phyloP scores from a whole-genome alignment of 1,140 invertebrate species.

The Lineus longissimus region DNA sequence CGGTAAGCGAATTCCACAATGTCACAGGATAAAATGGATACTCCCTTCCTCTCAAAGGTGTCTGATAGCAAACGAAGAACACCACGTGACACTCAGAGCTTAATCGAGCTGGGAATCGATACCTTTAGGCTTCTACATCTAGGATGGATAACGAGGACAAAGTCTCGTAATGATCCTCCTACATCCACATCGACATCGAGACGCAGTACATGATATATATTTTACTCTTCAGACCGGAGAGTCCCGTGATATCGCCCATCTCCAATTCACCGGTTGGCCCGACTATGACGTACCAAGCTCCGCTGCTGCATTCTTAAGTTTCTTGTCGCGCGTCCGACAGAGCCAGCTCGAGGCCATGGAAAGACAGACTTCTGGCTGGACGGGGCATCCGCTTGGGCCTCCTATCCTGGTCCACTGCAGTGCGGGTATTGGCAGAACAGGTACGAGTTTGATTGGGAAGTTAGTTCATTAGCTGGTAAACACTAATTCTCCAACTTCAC shows the following conservation, averaged over 20 bases:
- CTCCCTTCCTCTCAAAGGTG: too few species aligned
- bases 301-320: slow-evolving; percentile 76
- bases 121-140: too few species aligned
- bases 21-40: too few species aligned
- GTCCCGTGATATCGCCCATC: slow-evolving; percentile 71
- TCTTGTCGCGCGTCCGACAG: slow-evolving; percentile 68
- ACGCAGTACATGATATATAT: not conserved
- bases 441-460: too few species aligned
- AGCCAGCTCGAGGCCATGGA: slow-evolving; percentile 57
- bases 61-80: too few species aligned
- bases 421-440: slow-evolving; percentile 94
- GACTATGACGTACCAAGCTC: slow-evolving; percentile 78
- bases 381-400: slow-evolving; percentile 63
- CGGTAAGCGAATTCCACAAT: slow-evolving; percentile 58
- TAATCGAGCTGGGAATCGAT: too few species aligned
- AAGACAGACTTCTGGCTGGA: slow-evolving; percentile 76
- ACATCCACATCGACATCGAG: not conserved
- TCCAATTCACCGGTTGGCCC: slow-evolving; percentile 84
- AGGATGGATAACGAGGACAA: too few species aligned
- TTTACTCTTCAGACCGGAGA: slow-evolving; percentile 67
- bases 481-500: too few species aligned
- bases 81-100: too few species aligned
- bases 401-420: slow-evolving; percentile 95
- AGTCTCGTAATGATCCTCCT: too few species aligned
- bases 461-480: too few species aligned